These are phyloP conservation scores for Cheilosia impressa DNA, from an alignment of 2,888 invertebrate species.

Conservation along the genomic window DNA sequence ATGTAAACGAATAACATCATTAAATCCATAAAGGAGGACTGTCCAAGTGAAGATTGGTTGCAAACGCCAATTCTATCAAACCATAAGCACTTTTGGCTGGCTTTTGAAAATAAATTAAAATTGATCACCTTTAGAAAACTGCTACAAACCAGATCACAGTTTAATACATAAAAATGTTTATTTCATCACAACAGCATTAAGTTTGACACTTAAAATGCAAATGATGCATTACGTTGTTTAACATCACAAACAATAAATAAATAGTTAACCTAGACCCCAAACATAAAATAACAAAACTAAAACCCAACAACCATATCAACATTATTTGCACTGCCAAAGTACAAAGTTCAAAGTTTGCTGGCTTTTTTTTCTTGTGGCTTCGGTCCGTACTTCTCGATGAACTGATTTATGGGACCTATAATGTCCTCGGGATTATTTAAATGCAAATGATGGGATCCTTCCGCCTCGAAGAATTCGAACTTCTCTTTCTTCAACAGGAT, in stretches of 20 bases:
- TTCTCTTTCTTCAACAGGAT: conserved; percentile 85
- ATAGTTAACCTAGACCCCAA: conserved; percentile 1
- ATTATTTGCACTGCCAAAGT: not conserved
- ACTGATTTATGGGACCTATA: conserved; percentile 85
- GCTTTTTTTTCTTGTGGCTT: conserved; percentile 86
- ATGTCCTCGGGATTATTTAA: conserved; percentile 87
- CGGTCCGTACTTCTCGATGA: conserved; percentile 85
- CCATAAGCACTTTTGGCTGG: too few species aligned
- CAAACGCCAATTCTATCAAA: too few species aligned
- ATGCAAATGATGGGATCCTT: conserved; percentile 90
- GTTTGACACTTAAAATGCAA: not conserved
- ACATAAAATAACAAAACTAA: not conserved
- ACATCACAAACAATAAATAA: conserved; percentile 3
- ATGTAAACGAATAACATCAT: too few species aligned
- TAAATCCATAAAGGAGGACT: too few species aligned
- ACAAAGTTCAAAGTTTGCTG: conserved; percentile 77
- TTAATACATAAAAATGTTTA: not conserved
- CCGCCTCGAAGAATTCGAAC: conserved; percentile 86
- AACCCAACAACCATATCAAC: not conserved
- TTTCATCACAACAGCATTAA: conserved; percentile 3
- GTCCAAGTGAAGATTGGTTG: too few species aligned
- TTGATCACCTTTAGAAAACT: too few species aligned
- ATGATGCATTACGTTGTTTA: not conserved
- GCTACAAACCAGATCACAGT: not conserved
- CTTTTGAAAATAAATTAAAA: too few species aligned